These are phyloP conservation scores for Anticlea derivata DNA, from an alignment of 2,888 invertebrate genomes.

Conservation along the genomic window DNA sequence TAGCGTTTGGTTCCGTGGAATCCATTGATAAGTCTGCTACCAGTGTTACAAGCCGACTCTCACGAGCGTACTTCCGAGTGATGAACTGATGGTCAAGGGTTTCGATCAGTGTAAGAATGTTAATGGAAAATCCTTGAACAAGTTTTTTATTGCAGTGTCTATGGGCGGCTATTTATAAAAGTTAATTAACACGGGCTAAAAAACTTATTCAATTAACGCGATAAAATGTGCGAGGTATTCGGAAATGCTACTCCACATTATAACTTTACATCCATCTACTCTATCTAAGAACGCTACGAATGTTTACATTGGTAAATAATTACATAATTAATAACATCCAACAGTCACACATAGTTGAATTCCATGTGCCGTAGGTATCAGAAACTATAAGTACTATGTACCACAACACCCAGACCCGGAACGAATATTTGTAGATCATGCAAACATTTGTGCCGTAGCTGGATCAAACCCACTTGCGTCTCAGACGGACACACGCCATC, in stretches of 20 bases:
- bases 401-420: too few species aligned
- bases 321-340: too few species aligned
- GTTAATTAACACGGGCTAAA: constrained; percentile 21
- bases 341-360: too few species aligned
- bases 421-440: too few species aligned
- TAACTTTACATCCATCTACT: neutral
- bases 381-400: too few species aligned
- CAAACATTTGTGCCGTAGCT: too few species aligned
- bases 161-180: constrained; percentile 19
- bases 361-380: too few species aligned
- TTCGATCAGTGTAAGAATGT: constrained; percentile 34
- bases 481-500: too few species aligned
- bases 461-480: too few species aligned
- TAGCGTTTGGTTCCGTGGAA: constrained; percentile 79
- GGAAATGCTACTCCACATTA: neutral
- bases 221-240: neutral
- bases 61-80: constrained; percentile 58
- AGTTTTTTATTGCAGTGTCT: constrained; percentile 20
- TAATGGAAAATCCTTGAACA: constrained; percentile 36
- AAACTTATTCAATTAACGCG: constrained; percentile 12
- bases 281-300: too few species aligned
- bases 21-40: constrained; percentile 83
- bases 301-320: too few species aligned
- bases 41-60: constrained; percentile 78
- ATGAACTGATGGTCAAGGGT: constrained; percentile 26